Evolutionary conservation across 2,113 vertebrate genomes (phyloP).

Genomic region (Phoenicopterus ruber): DNA sequence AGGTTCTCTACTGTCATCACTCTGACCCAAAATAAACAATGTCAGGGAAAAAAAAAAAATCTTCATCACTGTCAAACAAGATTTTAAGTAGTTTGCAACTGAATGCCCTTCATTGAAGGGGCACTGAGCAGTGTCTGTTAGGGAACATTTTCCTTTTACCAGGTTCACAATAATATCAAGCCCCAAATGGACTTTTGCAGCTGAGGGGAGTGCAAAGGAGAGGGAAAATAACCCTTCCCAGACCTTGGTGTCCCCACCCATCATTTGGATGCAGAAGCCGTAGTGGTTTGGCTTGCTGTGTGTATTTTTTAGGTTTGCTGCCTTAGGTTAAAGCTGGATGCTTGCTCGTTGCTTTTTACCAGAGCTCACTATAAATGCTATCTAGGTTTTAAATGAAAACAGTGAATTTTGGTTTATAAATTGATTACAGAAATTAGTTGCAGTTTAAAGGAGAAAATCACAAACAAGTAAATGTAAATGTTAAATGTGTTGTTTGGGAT

Average conservation of each 20-base stretch:
- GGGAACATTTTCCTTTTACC: not conserved
- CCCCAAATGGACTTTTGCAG: not conserved
- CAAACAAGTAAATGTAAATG: slow-evolving; percentile 6
- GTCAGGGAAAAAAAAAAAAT: not conserved
- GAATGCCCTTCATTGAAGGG: not conserved
- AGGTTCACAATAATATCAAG: not conserved
- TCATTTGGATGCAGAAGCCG: not conserved
- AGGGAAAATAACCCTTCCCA: not conserved
- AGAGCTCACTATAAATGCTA: slow-evolving; percentile 21
- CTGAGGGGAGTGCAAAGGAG: not conserved
- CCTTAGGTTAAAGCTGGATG: not conserved
- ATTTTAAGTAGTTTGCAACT: not conserved
- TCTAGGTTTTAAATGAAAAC: slow-evolving; percentile 17
- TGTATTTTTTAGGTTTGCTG: slow-evolving; percentile 23
- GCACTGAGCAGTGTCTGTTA: not conserved
- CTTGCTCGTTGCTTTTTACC: slow-evolving; percentile 10
- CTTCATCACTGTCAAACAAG: not conserved
- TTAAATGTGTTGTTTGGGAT: not conserved
- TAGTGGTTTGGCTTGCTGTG: slow-evolving; percentile 36
- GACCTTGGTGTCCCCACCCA: slow-evolving; percentile 1
- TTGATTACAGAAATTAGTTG: slow-evolving; percentile 40
- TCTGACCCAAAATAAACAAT: not conserved
- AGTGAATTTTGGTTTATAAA: slow-evolving; percentile 16
- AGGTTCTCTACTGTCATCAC: not conserved
- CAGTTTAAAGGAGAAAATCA: not conserved